Base-by-base conservation (phyloP, 2,888 invertebrate species). In the Archips crataeganus region DNA sequence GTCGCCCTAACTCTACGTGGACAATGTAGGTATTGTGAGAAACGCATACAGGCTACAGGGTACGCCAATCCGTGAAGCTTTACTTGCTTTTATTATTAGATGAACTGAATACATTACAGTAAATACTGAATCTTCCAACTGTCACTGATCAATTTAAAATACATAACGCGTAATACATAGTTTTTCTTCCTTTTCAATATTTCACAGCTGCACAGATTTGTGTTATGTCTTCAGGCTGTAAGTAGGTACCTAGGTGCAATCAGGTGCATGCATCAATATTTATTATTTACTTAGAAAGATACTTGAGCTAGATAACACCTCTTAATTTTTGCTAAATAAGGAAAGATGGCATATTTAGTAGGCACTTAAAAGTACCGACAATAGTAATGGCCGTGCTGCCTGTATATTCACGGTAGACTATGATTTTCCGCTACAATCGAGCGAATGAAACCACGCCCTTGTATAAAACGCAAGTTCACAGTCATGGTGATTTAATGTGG, bases 401-500 rank as follows among this genome's bases (percentile, higher is more conserved):
- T 83, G 84, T 86, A 83, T 88, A 87, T 86, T 86, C 86, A 84
- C 63, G 70, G 74, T 61, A 65, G 79, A 77, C 81, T 83, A 87
- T 89, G 84, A 90, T 90, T 88, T 87, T 85, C 88, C 91, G 87
- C 87, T 79, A 85, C 83, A 84, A 84, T 81, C 84, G 82, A 81
- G 82, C 80, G 76, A 69, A 77, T 72, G 71, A 70, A 77, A 84
- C 92, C 93, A 93, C 94, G 91, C 94, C 94, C 90, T 89, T 84
- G 83, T 93, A 93, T 94, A 93, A 86, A 90, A 90, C 78, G 79
- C 88, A 94, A 93, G 92, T 93, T 94, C 93, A 93, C 88, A 91
- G 91, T 91, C 92, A 92, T 85, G 89, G 87, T 72, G 79, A 85
- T 80, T 81, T 88, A 89, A 87, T 89, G 80, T 81, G 78, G 81